These are phyloP conservation scores for Oreohelix idahoensis DNA, from an alignment of 1,140 invertebrate species.

Conservation along the genomic window DNA sequence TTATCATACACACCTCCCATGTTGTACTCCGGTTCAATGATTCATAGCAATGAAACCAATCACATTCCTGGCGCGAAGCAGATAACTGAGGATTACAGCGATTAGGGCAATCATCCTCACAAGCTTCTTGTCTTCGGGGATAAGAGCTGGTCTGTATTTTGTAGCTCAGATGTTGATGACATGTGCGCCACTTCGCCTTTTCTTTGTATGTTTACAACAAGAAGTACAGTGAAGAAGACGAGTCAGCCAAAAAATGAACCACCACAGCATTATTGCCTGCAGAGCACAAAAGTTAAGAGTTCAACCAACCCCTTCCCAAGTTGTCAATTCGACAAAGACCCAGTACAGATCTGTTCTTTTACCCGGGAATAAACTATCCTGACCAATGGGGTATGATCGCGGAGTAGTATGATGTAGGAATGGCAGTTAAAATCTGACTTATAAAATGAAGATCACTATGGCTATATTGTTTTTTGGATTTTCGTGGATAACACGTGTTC, in stretches of 20 bases:
- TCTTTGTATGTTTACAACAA: background rate
- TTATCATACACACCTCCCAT: background rate
- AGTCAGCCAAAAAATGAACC: background rate
- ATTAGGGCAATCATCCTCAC: background rate
- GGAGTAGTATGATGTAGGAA: background rate
- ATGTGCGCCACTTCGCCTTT: background rate
- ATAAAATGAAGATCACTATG: background rate
- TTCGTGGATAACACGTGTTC: background rate
- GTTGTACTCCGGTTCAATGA: background rate
- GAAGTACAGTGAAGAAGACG: background rate
- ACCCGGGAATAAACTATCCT: background rate
- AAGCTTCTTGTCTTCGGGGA: background rate
- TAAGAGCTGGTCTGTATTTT: background rate
- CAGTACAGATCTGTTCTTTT: background rate
- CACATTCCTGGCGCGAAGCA: slow-evolving; percentile 7
- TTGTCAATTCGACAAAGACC: background rate
- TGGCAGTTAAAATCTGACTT: background rate
- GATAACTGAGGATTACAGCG: background rate
- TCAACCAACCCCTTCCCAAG: background rate
- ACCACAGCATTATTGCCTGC: background rate
- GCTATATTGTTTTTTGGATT: background rate
- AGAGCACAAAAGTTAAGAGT: background rate
- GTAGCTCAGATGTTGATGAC: background rate
- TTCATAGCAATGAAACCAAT: background rate
- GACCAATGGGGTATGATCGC: background rate